phyloP scores from a whole-genome alignment of 1,140 invertebrate genomes.

The Schmidtea mediterranea region DNA sequence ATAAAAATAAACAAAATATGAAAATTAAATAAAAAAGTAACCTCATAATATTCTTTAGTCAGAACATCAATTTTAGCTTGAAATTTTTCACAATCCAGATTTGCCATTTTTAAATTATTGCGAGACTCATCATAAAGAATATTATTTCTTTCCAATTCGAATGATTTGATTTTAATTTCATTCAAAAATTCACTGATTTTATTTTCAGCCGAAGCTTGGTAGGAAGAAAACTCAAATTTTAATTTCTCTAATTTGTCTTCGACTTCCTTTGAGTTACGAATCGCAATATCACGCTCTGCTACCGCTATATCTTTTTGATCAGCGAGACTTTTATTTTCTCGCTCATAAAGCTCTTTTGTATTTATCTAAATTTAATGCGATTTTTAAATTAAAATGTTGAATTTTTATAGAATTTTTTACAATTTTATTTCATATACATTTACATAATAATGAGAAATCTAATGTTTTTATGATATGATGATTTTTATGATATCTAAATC shows the following conservation, averaged over 20 bases:
- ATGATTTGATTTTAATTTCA: conserved; percentile 23
- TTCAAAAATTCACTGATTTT: conserved; percentile 17
- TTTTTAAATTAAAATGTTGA: too few species aligned
- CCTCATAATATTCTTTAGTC: conserved; percentile 22
- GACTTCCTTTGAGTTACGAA: not conserved
- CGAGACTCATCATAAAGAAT: conserved; percentile 22
- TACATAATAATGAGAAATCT: too few species aligned
- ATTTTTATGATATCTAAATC: too few species aligned
- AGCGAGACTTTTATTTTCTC: conserved; percentile 20
- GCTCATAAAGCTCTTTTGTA: conserved; percentile 25
- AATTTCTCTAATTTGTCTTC: not conserved
- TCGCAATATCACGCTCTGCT: not conserved
- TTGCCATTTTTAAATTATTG: conserved; percentile 17
- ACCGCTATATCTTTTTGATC: not conserved
- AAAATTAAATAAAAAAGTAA: too few species aligned
- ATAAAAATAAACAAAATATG: not conserved
- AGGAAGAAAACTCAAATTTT: too few species aligned
- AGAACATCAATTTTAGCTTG: conserved; percentile 24
- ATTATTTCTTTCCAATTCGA: conserved; percentile 20
- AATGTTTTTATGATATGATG: too few species aligned
- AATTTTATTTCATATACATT: too few species aligned
- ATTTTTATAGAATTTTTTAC: too few species aligned
- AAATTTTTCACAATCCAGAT: conserved; percentile 25
- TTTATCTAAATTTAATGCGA: conserved; percentile 12
- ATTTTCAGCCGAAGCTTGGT: conserved; percentile 11